Conservation (phyloP, 2,113 vertebrate species). For the Colistium nudipinnis region DNA sequence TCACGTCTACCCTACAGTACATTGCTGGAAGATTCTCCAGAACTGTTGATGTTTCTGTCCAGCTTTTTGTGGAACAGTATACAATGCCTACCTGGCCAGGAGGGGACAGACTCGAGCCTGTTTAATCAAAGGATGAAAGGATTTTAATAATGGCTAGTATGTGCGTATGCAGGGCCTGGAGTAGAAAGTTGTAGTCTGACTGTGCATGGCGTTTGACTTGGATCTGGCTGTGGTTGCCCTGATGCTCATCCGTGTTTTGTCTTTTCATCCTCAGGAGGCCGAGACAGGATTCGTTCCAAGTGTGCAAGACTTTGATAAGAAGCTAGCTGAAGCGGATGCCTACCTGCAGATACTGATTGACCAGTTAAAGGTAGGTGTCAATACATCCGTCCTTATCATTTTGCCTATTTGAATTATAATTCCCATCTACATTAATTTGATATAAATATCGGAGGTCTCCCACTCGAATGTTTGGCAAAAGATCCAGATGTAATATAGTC, state of each 20-base stretch:
- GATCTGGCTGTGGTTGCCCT: conserved; percentile 8
- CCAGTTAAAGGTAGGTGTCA: conserved; percentile 90
- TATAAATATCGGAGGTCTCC: background rate
- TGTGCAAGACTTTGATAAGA: conserved; percentile 99
- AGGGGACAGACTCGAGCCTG: conserved; percentile 10
- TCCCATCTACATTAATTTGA: background rate
- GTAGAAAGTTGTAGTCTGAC: conserved; percentile 15
- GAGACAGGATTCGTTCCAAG: conserved; percentile 96
- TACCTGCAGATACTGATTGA: conserved; percentile 99
- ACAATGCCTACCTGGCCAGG: conserved; percentile 38
- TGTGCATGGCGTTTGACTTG: conserved; percentile 1
- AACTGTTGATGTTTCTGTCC: conserved; percentile 60
- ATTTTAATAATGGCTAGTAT: background rate
- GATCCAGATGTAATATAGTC: background rate
- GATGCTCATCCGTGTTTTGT: conserved; percentile 21
- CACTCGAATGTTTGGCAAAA: background rate
- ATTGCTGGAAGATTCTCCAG: conserved; percentile 70
- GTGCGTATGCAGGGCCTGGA: background rate
- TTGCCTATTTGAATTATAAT: background rate
- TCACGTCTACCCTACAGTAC: conserved; percentile 50
- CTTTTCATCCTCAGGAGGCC: conserved; percentile 84
- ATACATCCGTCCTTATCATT: background rate
- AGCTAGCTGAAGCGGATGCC: conserved; percentile 96
- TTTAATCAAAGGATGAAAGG: conserved; percentile 21
- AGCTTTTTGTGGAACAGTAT: conserved; percentile 53